Evolutionary conservation across 2,888 invertebrate species (phyloP), one percentile per base, ranked within the genome.

Genomic region (Pteria penguin): DNA sequence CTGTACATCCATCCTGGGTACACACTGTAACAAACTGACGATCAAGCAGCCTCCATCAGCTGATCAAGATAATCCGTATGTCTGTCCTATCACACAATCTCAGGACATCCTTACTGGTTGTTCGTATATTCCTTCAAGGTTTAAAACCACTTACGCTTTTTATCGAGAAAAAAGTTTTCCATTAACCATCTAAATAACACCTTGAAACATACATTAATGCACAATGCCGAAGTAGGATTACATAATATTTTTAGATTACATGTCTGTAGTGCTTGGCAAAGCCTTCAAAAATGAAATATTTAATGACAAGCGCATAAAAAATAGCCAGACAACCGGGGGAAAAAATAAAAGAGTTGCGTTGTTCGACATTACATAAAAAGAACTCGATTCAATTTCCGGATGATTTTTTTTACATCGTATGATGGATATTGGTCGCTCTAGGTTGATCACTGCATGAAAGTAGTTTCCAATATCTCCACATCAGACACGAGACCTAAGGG

Each of bases 261-360:
- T 45, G 45, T 45, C 45, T 45, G 45, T 45, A 18, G 45, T 45
- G 18, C 45, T 45, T 45, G 45, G 45, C 45, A 65, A 65, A 33
- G 60, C 27, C 22, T 60, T 60, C 60, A 60, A 27, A 60, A 60
- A 60, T 60, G 27, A 27, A 27, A 60, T 60, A 60, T 60, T 11
- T 26, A 27, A 60, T 60, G 60, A 26, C 60, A 27, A 60, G 60
- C 54, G 36, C 54, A 60, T 57, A 60, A 60, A 69, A 69, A 69
- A 72, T 58, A 65, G 26, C 72, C 66, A 76, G 71, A 76, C 67
- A 76, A 26, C 4, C 8, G 24, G 18, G 18, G 45, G 45, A 18
- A 45, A 45, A 45, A 45, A 45, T 45, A 18, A 45, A 45, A 45
- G 45, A 45, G 18, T 18, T 45, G 45, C 18, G 45, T 45, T 45